Base-by-base conservation (phyloP, 2,797 vertebrate species). In the Orientallactaga sibirica region DNA sequence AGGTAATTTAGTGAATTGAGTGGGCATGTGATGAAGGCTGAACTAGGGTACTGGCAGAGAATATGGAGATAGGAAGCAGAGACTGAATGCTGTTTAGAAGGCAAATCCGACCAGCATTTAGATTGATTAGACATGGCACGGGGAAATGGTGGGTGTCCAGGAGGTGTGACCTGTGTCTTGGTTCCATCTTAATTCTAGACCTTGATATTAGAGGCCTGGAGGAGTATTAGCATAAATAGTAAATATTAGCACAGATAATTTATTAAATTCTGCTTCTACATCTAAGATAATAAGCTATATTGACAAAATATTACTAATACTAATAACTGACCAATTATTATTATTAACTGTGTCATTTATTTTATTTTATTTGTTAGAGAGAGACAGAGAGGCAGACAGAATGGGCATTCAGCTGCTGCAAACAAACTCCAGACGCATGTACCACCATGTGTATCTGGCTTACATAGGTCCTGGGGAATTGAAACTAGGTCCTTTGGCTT, bases 291-390 rank as follows among this genome's bases (percentile, higher is more conserved):
- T 10, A 64, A 27, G 74, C 20, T 77, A 19, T 86, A 18, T 75
- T 74, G 75, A 29, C 61, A 75, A 80, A 75, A 90, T 37, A 71
- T 77, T 70, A 93, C 62, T 27, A 90, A 87, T 61, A 27, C 85
- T 85, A 61, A 78, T 88, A 93, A 93, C 73, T 58, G 27, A 77
- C 43, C 58, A 55, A 18, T 37, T 70, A n/a, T 76, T 79, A 81
- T 37, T 37, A 37, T 37, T 37, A 86, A 76, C 70, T 9, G 41
- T 15, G 41, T 85, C 48, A 8, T 48, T 10, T 48, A 8, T 48
- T 48, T n/a, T 48, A 48, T 9, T 48, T 48, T 48, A 48, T 48
- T 48, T 48, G 48, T 48, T 48, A 48, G 48, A 48, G 48, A 48
- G 5, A 48, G 43, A 48, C 5, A 48, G 48, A 48, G 48, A 48